Evolutionary conservation across 2,797 vertebrate species (phyloP).

Genomic region (Orientallactaga sibirica): DNA sequence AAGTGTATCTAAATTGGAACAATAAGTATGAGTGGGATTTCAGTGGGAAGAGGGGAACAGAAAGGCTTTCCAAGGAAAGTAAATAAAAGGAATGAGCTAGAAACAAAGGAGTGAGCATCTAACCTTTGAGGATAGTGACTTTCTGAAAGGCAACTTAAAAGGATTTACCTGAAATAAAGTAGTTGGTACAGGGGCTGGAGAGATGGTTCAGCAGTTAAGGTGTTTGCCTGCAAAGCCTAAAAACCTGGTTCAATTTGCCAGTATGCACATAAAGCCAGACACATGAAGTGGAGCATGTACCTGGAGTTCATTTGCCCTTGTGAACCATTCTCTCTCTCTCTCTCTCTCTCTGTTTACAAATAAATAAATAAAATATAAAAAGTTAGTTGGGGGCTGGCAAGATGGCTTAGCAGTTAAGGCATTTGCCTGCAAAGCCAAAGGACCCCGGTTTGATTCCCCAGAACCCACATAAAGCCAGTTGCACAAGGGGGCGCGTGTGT

Average conservation of each 20-base stretch:
- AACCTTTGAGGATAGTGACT: background rate
- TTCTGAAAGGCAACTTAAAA: background rate
- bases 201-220: too few species aligned
- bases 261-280: too few species aligned
- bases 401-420: too few species aligned
- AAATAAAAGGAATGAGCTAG: background rate
- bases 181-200: background rate
- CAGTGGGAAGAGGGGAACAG: background rate
- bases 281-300: background rate
- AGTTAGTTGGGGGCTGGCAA: background rate
- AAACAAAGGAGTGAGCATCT: background rate
- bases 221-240: too few species aligned
- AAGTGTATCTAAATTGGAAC: background rate
- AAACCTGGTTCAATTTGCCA: too few species aligned
- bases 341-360: too few species aligned
- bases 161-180: constrained; percentile 52
- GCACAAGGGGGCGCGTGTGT: background rate
- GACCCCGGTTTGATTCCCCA: too few species aligned
- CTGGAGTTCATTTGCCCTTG: too few species aligned
- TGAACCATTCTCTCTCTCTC: too few species aligned
- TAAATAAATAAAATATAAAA: too few species aligned
- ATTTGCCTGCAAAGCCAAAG: too few species aligned
- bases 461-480: too few species aligned
- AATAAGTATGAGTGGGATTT: background rate
- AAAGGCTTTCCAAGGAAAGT: background rate